Evolutionary conservation across 2,888 invertebrate species (phyloP), one percentile per base, ranked within the genome.

Genomic region (Lepeophtheirus nordmannii): DNA sequence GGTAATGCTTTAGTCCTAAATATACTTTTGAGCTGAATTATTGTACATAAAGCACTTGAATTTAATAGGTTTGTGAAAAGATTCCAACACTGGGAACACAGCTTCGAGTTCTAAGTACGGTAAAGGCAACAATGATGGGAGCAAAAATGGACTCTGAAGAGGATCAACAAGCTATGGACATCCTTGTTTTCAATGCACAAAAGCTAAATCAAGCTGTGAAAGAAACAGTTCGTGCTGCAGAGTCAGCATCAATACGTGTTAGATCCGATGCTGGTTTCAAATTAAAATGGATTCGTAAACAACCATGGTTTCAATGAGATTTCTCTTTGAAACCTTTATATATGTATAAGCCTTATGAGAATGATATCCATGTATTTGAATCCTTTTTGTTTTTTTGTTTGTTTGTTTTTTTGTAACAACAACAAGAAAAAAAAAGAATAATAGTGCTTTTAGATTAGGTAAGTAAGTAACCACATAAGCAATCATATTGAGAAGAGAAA

Each of bases 171-270:
- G 98, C 98, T 12, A 98, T 98, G 3, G 97, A 99, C 76, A 98
- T 98, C 94, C 78, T 99, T 74, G 97, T 98, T 66, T 96, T 97
- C 68, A 98, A 98, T 79, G 98, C 98, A n/a, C 97, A 98, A 77
- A 98, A 98, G 78, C 80, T 98, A 72, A 98, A 65, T 41, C 58
- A 65, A 37, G 94, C 96, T 69, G 98, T 98, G 12, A 97, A 98
- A 76, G 98, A 98, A 76, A 98, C 98, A 0, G 97, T 99, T 58
- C 84, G 97, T 69, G 97, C 96, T 1, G 96, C 98, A 0, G 97
- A 98, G 76, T 93, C 97, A 53, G 98, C 98, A 0, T 94, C 94
- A 70, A 98, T 99, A 75, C 97, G 96, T 79, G 97, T 98, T 71
- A 86, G 97, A 69, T 93, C 93, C 0, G 88, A 88, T 75, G 91